Evolutionary conservation across 2,888 invertebrate genomes (phyloP).

Genomic region (Mythimna albipuncta): DNA sequence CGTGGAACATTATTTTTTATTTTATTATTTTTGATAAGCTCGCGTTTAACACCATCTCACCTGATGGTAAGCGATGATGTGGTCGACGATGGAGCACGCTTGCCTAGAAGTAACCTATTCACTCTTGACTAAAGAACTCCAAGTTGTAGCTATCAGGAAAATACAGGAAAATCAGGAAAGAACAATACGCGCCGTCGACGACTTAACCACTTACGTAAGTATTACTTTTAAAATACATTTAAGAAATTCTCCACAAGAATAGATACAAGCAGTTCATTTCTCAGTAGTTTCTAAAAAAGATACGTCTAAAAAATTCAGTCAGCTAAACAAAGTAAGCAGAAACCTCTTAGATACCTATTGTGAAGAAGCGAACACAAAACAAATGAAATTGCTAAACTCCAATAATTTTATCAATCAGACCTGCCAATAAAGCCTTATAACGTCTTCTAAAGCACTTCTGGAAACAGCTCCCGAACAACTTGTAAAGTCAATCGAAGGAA

Average conservation of each 20-base stretch:
- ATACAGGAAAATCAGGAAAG: too few species aligned
- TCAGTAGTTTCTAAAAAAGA: not conserved
- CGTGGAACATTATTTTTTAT: too few species aligned
- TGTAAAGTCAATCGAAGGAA: conserved; percentile 45
- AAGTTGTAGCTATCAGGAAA: too few species aligned
- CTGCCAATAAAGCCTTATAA: conserved; percentile 36
- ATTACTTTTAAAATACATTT: too few species aligned
- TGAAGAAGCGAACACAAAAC: not conserved
- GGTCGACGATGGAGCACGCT: too few species aligned
- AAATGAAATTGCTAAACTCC: conserved; percentile 18
- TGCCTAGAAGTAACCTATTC: too few species aligned
- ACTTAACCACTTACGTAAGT: too few species aligned
- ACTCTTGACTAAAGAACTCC: too few species aligned
- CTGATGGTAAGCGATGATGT: too few species aligned
- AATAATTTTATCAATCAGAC: conserved; percentile 9
- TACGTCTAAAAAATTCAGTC: not conserved
- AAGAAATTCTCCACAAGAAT: not conserved
- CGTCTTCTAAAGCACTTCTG: conserved; percentile 6
- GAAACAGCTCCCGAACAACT: conserved; percentile 38
- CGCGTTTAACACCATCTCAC: too few species aligned
- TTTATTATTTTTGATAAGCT: too few species aligned
- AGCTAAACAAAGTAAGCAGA: not conserved
- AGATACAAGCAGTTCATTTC: not conserved
- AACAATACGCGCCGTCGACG: too few species aligned
- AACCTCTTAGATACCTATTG: not conserved